phyloP scores from a whole-genome alignment of 2,888 invertebrate species.

The Stenoptilia bipunctidactyla region DNA sequence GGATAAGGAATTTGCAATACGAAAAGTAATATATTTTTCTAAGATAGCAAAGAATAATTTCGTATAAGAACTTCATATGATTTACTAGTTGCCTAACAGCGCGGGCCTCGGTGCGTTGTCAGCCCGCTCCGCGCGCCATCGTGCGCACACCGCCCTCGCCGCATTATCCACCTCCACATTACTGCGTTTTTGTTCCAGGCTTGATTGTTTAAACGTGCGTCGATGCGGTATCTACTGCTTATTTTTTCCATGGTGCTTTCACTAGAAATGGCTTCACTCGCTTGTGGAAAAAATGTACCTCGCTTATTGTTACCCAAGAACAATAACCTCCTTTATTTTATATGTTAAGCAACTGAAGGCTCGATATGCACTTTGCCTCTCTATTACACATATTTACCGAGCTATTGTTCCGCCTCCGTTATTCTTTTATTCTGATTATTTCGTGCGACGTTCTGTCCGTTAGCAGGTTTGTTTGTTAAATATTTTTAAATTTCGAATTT shows the following conservation, averaged over 20 bases:
- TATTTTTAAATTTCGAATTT: too few relatives aligned
- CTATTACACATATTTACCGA: conserved; percentile 34
- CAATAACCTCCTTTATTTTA: conserved; percentile 65
- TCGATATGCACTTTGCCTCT: conserved; percentile 56
- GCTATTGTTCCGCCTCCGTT: conserved; percentile 29
- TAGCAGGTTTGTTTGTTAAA: too few relatives aligned
- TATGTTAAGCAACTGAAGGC: conserved; percentile 55
- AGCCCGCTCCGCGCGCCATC: too few relatives aligned
- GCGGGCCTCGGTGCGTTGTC: too few relatives aligned
- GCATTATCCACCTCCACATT: conserved; percentile 68
- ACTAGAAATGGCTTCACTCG: conserved; percentile 63
- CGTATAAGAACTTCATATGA: too few relatives aligned
- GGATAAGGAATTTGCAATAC: too few relatives aligned
- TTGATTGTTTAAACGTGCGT: conserved; percentile 70
- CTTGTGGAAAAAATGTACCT: conserved; percentile 64
- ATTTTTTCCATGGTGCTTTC: conserved; percentile 58
- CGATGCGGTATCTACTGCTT: conserved; percentile 62
- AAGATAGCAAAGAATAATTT: too few relatives aligned
- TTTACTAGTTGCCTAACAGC: too few relatives aligned
- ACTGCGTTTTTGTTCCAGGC: conserved; percentile 65
- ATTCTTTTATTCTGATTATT: conserved; percentile 5
- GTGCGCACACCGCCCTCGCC: too few relatives aligned
- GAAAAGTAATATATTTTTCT: too few relatives aligned
- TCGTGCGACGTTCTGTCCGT: too few relatives aligned
- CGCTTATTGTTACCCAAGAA: conserved; percentile 62